Evolutionary conservation across 2,113 vertebrate genomes (phyloP), one percentile per base, ranked within the genome.

Genomic region (Corythoichthys haematopterus): DNA sequence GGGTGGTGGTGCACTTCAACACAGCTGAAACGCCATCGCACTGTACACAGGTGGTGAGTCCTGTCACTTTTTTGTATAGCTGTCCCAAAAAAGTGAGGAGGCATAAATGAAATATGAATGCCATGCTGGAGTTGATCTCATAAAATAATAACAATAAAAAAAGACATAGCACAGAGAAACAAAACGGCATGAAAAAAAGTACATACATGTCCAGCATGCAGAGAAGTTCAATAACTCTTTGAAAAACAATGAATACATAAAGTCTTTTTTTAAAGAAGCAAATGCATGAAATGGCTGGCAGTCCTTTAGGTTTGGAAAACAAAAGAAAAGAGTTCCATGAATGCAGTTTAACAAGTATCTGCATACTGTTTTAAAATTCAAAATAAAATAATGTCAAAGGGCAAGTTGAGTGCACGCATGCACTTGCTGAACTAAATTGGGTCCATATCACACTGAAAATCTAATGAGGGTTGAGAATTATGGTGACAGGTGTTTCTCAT

Each of bases 141-240:
- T 70, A 84, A 80, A 94, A 78, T 93, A 94, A 83, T 87, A 94
- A 70, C 12, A 33, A 20, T 55, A 86, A 71, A 76, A 81, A 93
- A 48, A 90, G 15, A 65, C 15, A 51, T 40, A 43, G 16, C 50
- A 65, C 20, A 66, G 35, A 68, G 56, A 57, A 60, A 38, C 55
- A 60, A 64, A 40, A 51, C 60, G 45, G 28, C 11, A 43, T 28
- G 46, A 68, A 53, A 74, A 38, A 59, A 64, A 93, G 92, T 92
- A 95, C 95, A 0, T 97, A 94, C 96, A 99, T 98, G 97, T 95
- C 97, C 97, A 97, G 96, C 97, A 98, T 98, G 97, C 97, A 98
- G 93, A 93, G 87, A 88, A 92, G 91, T 92, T 94, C 93, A 94
- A 95, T 93, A 93, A 93, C 88, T 91, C 88, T 89, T 71, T 71